Base-by-base conservation (phyloP, 2,113 vertebrate genomes). In the Psittacus erithacus region DNA sequence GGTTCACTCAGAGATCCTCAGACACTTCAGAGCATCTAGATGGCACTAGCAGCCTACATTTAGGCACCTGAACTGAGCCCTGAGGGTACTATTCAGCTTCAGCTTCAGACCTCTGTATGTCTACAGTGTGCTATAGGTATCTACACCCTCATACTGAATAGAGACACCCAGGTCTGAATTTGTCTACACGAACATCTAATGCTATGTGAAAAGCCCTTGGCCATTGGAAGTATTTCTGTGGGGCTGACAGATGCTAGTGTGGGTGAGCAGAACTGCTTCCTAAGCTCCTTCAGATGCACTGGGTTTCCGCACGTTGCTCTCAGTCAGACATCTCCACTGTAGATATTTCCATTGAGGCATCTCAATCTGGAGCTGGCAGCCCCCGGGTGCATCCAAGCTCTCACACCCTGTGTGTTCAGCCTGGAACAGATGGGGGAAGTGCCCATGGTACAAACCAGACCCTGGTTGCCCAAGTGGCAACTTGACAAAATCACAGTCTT, bases 11-110 rank as follows among this genome's bases (percentile, higher is more conserved):
- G 3, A 90, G 59, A 8, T 77, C 82, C 68, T 88, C 67, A 89
- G 55, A 50, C 29, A 33, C 65, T 79, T 83, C 43, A 62, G 71
- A 90, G 9, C 85, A 86, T 65, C 82, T 95, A 93, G 92, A 35
- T 92, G 79, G 82, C 92, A 96, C 82, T 86, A 92, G 63, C 57
- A 92, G 75, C 39, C 79, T 76, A 1, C 77, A 44, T 80, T 92
- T 74, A 80, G 41, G 19, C 59, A 65, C 11, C 17, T 35, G 33
- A 74, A 35, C 50, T 50, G 38, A 86, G 46, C 39, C 44, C 39
- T 27, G 60, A 39, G 63, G 50, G 10, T 60, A 23, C 7, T 22
- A 75, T 67, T 75, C 46, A 70, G 13, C n/a, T 80, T 88, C 74
- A 68, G 0, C 22, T 90, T 46, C 14, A 88, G 80, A 29, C 50